Evolutionary conservation across 2,888 invertebrate genomes (phyloP), one percentile per base, ranked within the genome.

Genomic region (Coleophora flavipennella): DNA sequence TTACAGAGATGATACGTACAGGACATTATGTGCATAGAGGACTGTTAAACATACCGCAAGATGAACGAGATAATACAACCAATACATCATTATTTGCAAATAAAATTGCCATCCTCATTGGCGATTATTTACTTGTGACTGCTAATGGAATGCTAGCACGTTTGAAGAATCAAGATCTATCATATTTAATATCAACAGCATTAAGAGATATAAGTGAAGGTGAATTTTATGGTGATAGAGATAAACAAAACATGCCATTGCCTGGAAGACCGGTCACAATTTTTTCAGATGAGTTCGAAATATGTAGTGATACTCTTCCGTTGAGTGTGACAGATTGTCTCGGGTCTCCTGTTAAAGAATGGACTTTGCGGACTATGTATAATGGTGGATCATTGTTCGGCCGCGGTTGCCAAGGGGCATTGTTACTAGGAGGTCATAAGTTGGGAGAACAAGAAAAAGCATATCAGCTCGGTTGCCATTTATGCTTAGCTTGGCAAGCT

Each of bases 1-100:
- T 95, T 11, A 93, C 92, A 0, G 95, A 95, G 83, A 93, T 95
- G 92, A 94, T 95, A 44, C 87, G 94, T 49, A 94, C 94, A 1
- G 93, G 94, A 38, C 92, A 93, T 62, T 86, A 94, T 33, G 90
- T 95, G 9, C 96, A 96, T 67, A 86, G 90, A 69, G 92, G 85
- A 1, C 45, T 85, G 6, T 51, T 85, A n/a, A 85, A 85, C 48
- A 68, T 83, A 49, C 65, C 75, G 0, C 39, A 59, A 1, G 86
- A 87, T 51, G 74, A 87, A 29, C 74, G 87, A 50, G 64, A 80
- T 10, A 74, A 83, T 13, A 86, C 86, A 38, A 79, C 84, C 25
- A 89, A 90, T 35, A 92, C 93, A 42, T 90, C 94, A 80, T 88
- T 92, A 62, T 93, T 93, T 68, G 95, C 95, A 1, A 95, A 95